Evolutionary conservation across 2,888 invertebrate species (phyloP).

Genomic region (Sarcophaga subvicina): DNA sequence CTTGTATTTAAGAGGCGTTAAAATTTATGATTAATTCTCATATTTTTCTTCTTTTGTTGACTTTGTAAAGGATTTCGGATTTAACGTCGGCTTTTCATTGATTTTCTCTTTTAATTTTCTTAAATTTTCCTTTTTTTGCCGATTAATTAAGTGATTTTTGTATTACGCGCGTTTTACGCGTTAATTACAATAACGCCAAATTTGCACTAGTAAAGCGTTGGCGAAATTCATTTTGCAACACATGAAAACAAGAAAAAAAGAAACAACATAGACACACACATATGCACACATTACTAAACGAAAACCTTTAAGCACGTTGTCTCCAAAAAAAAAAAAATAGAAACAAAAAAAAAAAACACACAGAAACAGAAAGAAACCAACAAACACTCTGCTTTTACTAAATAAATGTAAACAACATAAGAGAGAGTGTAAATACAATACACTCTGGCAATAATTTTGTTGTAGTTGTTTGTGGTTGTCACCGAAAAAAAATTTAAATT

Average conservation of each 20-base stretch:
- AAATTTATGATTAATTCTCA: background rate
- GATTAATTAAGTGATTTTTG: conserved; percentile 25
- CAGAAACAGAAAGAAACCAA: background rate
- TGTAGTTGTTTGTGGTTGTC: conserved; percentile 4
- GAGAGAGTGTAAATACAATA: background rate
- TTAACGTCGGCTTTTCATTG: conserved; percentile 47
- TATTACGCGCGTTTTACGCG: conserved; percentile 68
- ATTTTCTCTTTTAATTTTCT: conserved; percentile 2
- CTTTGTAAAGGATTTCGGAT: background rate
- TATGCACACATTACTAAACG: conserved; percentile 20
- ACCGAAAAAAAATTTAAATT: conserved; percentile 35
- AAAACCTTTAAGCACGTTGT: conserved; percentile 60
- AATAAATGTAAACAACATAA: background rate
- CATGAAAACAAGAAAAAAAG: conserved; percentile 43
- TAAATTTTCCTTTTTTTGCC: conserved; percentile 13
- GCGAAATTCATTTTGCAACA: conserved; percentile 64
- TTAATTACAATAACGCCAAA: conserved; percentile 69
- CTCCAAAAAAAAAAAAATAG: conserved; percentile 9
- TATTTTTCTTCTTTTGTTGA: background rate
- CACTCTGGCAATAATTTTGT: background rate
- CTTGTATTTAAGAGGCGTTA: background rate
- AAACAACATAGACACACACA: conserved; percentile 29
- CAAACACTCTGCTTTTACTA: background rate
- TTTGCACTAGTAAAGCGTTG: conserved; percentile 70
- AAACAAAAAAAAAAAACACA: background rate